Evolutionary conservation across 2,113 vertebrate species (phyloP).

Genomic region (Uria lomvia): DNA sequence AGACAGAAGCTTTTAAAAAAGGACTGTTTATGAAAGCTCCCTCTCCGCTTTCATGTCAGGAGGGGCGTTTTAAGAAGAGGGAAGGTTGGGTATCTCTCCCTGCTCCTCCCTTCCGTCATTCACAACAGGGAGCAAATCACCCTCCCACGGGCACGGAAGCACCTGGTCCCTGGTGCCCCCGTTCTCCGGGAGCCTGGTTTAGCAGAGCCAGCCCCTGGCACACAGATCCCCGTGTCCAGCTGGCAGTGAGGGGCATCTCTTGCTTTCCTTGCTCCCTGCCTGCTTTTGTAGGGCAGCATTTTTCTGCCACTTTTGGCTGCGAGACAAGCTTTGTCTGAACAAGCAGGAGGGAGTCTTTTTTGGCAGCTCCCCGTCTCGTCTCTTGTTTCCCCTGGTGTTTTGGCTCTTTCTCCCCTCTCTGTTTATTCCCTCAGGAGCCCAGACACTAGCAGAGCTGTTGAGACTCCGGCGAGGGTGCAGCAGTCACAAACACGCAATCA

Average conservation of each 20-base stretch:
- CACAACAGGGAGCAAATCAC: neutral
- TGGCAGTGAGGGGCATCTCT: neutral
- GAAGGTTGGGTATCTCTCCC: neutral
- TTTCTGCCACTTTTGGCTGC: neutral
- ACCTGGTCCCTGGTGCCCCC: neutral
- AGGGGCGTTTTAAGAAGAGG: neutral
- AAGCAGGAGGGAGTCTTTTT: conserved; percentile 29
- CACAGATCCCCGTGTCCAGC: neutral
- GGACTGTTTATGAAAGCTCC: neutral
- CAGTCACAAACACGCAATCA: neutral
- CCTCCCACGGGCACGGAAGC: neutral
- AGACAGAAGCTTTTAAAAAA: neutral
- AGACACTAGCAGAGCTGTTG: conserved; percentile 14
- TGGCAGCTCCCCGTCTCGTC: neutral
- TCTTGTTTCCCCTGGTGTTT: conserved; percentile 32
- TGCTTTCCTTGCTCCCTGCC: neutral
- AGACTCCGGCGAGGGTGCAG: conserved; percentile 22
- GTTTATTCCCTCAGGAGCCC: conserved; percentile 58
- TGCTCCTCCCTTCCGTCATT: neutral
- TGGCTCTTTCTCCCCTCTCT: conserved; percentile 48
- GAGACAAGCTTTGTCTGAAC: conserved; percentile 53
- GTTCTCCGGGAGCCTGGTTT: neutral
- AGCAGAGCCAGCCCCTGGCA: neutral
- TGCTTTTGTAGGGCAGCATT: conserved; percentile 9
- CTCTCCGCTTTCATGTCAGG: neutral